Conservation (phyloP, 2,797 vertebrate genomes). For the Sebastes hubbsi region DNA sequence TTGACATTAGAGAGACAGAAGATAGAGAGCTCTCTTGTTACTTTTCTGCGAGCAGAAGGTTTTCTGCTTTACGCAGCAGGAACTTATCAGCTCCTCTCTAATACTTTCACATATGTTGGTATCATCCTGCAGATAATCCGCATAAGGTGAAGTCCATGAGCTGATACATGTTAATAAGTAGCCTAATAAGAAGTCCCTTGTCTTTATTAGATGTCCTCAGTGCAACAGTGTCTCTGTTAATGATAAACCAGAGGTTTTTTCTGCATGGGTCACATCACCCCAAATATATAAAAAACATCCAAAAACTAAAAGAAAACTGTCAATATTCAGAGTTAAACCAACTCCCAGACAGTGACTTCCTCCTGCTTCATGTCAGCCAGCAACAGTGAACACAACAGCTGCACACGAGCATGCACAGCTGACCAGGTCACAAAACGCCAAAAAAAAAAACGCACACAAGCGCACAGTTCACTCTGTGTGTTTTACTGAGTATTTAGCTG, state of each 20-base stretch:
- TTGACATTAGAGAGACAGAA: slow-evolving; percentile 11
- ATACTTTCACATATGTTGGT: slow-evolving; percentile 27
- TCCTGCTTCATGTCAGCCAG: neutral
- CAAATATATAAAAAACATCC: neutral
- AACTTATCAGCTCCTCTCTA: slow-evolving; percentile 42
- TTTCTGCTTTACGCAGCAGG: slow-evolving; percentile 36
- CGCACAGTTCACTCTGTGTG: neutral
- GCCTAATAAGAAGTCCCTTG: slow-evolving; percentile 57
- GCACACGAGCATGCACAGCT: neutral
- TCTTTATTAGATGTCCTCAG: slow-evolving; percentile 49
- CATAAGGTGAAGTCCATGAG: slow-evolving; percentile 65
- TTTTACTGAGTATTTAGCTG: neutral
- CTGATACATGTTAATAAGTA: slow-evolving; percentile 75
- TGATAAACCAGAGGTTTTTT: slow-evolving; percentile 60
- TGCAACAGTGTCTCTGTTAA: slow-evolving; percentile 62
- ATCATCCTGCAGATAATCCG: slow-evolving; percentile 45
- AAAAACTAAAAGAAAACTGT: neutral
- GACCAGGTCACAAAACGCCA: neutral
- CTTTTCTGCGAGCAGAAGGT: neutral
- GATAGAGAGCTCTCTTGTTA: neutral
- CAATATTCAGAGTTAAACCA: neutral
- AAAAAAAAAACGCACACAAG: neutral
- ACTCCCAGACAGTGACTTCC: neutral
- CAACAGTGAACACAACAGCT: neutral
- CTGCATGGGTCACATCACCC: too few relatives aligned